Conservation (phyloP, 2,888 invertebrate genomes). For the Parelbella ahira region DNA sequence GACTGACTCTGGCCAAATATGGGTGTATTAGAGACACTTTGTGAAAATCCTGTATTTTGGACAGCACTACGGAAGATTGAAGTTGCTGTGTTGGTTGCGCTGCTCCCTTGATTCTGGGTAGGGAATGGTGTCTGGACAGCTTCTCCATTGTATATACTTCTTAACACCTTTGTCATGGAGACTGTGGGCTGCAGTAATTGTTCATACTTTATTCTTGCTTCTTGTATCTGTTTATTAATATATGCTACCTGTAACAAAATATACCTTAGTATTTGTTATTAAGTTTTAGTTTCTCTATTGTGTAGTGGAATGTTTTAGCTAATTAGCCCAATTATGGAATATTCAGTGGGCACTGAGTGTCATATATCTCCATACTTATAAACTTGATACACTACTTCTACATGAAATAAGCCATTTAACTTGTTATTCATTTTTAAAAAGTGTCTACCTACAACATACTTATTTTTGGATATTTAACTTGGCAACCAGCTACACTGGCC, state of each 20-base stretch:
- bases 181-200: conserved; percentile 46
- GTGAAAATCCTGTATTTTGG: conserved; percentile 40
- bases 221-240: conserved; percentile 50
- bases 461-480: too few species aligned
- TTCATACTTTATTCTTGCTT: conserved; percentile 51
- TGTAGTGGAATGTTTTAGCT: too few species aligned
- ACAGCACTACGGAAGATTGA: conserved; percentile 57
- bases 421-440: too few species aligned
- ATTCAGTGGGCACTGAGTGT: too few species aligned
- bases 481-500: too few species aligned
- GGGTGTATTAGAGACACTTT: conserved; percentile 32
- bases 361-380: too few species aligned
- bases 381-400: too few species aligned
- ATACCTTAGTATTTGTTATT: background rate
- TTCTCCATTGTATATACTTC: conserved; percentile 55
- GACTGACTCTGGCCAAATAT: conserved; percentile 36
- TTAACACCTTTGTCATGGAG: conserved; percentile 43
- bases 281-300: too few species aligned
- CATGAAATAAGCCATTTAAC: too few species aligned
- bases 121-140: conserved; percentile 44
- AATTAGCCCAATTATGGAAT: too few species aligned
- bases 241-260: conserved; percentile 45
- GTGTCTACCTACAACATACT: too few species aligned
- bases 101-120: conserved; percentile 31
- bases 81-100: conserved; percentile 38